Evolutionary conservation across 23 tunicate genomes (phyloP), one percentile per base, ranked within the genome.

Genomic region (Ciona savignyi): DNA sequence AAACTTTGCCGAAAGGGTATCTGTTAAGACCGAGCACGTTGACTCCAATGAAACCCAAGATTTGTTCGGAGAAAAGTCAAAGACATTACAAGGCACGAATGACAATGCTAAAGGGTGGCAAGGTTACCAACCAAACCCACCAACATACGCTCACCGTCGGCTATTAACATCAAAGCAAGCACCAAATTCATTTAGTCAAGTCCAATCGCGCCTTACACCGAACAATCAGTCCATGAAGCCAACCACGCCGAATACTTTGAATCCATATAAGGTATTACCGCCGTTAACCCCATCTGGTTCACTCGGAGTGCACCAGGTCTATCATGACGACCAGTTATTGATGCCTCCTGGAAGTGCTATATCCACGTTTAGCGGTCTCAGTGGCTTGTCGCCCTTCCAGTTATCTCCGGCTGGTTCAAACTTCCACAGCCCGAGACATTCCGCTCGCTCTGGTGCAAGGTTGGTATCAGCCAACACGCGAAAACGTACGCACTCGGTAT

Each of bases 251-350:
- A 82, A 73, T 32, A 72, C 85, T 9, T 35, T 90, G 27, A 90
- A 90, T 74, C 97, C 97, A 21, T 90, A 78, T 81, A 90, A 79
- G 75, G 89, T 90, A 35, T 80, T 90, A 62, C 97, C 97, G 27
- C 89, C 97, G 4, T 79, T 90, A 2, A 90, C 97, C 3, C 97
- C 97, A 1, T 75, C 81, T 23, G 73, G 79, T 25, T 25, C 73
- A 0, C 3, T 42, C 56, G 34, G 49, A 2, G 49, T 62, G 27
- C 76, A 73, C 64, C 62, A 67, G 24, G 30, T 70, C 0, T 42
- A 6, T 42, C 75, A 66, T 30, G 68, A 64, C 23, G 89, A 90
- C 34, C 62, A 71, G 25, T 27, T 27, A 66, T 42, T 90, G 4
- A 72, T 63, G 27, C 87, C 96, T 6, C 96, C 96, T 1, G 88